Conservation (phyloP, 2,797 vertebrate species). For the Psittacula echo region DNA sequence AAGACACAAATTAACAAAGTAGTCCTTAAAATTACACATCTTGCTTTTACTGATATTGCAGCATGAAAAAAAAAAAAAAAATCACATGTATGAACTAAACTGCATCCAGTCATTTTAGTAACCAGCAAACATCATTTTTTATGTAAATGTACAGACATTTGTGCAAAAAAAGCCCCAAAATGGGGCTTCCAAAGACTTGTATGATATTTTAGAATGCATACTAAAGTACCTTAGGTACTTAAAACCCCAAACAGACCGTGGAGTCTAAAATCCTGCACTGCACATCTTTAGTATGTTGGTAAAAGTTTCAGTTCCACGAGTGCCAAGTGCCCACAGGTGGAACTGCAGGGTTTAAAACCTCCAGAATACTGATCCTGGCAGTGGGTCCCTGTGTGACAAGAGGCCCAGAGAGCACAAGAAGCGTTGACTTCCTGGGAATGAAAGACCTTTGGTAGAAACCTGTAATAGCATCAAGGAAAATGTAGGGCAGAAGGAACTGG, state of each 20-base stretch:
- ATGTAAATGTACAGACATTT: rapidly evolving
- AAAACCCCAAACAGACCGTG: neutral
- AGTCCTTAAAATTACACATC: neutral
- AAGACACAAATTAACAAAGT: neutral
- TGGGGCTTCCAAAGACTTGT: neutral
- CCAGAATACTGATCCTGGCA: neutral
- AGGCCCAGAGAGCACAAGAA: neutral
- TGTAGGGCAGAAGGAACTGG: neutral
- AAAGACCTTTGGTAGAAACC: neutral
- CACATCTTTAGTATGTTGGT: neutral
- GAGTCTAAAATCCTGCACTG: neutral
- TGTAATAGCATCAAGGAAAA: neutral
- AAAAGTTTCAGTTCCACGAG: neutral
- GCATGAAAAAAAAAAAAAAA: neutral
- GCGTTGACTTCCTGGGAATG: neutral
- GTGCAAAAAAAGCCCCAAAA: neutral
- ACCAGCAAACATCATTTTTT: neutral
- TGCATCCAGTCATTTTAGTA: neutral
- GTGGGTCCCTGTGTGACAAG: neutral
- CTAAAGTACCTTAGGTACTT: neutral
- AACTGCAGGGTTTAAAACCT: neutral
- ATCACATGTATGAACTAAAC: neutral
- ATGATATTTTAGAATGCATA: neutral
- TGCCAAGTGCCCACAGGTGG: neutral
- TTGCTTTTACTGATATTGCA: neutral